A percentile compares a stretch with the other conserved stretches of the same genome.
Evolutionary conservation across 2,888 invertebrate genomes (phyloP).

Genomic region (Trichopoda pennipes): DNA sequence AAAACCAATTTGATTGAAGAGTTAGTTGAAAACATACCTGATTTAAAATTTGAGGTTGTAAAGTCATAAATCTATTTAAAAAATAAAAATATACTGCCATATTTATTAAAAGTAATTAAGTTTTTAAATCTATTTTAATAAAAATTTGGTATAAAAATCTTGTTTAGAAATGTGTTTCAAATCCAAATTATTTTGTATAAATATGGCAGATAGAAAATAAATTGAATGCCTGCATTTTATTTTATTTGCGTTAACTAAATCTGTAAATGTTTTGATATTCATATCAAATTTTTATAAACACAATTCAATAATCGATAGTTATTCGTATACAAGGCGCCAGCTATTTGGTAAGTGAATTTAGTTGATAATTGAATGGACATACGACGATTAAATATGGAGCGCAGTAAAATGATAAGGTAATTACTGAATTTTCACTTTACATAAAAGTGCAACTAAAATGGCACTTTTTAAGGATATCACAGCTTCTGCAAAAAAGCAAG

Average conservation of each 20-base stretch:
- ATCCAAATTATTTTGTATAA: no score
- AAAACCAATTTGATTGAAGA: conserved; percentile 88
- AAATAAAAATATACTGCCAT: conserved; percentile 19
- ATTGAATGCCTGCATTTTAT: conserved; percentile 13
- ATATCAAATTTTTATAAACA: conserved; percentile 50
- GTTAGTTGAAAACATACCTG: conserved; percentile 83
- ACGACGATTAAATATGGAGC: background rate
- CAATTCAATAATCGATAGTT: conserved; percentile 51
- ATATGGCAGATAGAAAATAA: no score
- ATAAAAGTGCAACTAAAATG: no score
- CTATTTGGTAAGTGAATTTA: conserved; percentile 27
- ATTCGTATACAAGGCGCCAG: conserved; percentile 58
- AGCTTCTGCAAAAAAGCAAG: no score
- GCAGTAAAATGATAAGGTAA: background rate
- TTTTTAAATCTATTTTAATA: no score
- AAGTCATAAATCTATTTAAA: conserved; percentile 38
- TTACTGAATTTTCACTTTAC: background rate
- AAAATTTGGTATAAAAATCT: no score
- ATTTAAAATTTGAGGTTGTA: conserved; percentile 84
- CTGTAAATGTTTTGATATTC: conserved; percentile 52
- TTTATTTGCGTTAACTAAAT: conserved; percentile 29
- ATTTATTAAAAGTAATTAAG: no score
- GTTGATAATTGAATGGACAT: conserved; percentile 24
- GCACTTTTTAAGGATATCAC: no score
- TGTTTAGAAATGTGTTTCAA: no score